A percentile compares a stretch with the other conserved stretches of the same genome.
phyloP scores from a whole-genome alignment of 2,888 invertebrate genomes.

The Alloscopus bannaensis region DNA sequence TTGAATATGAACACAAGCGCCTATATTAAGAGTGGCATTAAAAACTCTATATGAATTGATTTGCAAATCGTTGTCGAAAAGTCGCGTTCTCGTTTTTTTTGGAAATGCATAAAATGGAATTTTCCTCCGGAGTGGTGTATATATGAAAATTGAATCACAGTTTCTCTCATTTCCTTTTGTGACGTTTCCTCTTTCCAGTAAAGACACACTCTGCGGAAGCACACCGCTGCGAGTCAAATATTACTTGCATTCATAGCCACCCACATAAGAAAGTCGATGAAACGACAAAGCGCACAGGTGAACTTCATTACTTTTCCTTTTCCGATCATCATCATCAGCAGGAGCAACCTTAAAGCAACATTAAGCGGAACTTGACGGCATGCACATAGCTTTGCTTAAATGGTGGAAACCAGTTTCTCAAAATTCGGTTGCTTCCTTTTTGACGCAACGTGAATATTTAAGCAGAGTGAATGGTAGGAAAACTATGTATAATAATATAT shows the following conservation, averaged over 20 bases:
- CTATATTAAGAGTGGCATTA: too few species aligned
- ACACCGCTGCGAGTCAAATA: background rate
- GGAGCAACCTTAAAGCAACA: background rate
- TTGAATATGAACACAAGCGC: too few species aligned
- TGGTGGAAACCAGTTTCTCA: too few species aligned
- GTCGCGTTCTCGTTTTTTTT: too few species aligned
- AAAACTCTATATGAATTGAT: too few species aligned
- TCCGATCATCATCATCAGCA: slow-evolving; percentile 9
- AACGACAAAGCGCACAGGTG: too few species aligned
- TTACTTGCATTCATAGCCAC: too few species aligned
- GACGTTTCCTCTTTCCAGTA: background rate
- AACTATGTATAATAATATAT: too few species aligned
- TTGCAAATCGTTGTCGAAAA: too few species aligned
- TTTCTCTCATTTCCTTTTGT: background rate
- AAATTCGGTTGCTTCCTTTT: background rate
- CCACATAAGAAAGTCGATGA: too few species aligned
- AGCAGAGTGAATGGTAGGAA: too few species aligned
- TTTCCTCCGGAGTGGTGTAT: slow-evolving; percentile 2
- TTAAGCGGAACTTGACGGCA: background rate
- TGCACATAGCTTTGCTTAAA: background rate
- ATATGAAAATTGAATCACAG: slow-evolving; percentile 57
- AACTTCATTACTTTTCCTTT: slow-evolving; percentile 33
- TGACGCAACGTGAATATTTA: too few species aligned
- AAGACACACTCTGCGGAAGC: background rate
- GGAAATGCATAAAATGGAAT: background rate